Conservation (phyloP, 2,113 vertebrate species). For the Tachysurus fulvidraco region DNA sequence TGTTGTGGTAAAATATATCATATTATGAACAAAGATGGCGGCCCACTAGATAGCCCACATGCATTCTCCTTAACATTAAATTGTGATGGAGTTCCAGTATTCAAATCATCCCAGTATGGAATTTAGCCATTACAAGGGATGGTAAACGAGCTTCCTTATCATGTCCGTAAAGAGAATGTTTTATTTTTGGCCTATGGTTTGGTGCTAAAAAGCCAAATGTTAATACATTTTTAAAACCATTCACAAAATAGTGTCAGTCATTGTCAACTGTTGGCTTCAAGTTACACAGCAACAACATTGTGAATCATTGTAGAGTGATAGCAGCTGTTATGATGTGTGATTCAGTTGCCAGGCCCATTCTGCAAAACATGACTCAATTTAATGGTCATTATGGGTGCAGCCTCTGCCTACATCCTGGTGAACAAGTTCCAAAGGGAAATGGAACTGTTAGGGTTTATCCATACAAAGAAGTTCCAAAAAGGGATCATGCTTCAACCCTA, state of each 20-base stretch:
- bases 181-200: constrained; percentile 51
- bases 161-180: not conserved
- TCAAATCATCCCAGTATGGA: constrained; percentile 38
- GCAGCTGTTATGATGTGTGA: not conserved
- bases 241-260: constrained; percentile 31
- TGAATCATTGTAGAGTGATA: not conserved
- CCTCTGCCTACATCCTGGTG: constrained; percentile 48
- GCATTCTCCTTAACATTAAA: constrained; percentile 39
- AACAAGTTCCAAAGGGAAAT: constrained; percentile 42
- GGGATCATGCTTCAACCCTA: constrained; percentile 43
- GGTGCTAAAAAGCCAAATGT: constrained; percentile 39
- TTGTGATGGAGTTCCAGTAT: not conserved
- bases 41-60: constrained; percentile 44
- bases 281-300: constrained; percentile 33
- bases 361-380: constrained; percentile 26
- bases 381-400: constrained; percentile 47
- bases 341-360: not conserved
- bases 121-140: constrained; percentile 45
- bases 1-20: constrained; percentile 1
- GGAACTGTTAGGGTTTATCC: constrained; percentile 40
- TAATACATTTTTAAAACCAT: not conserved
- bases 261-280: constrained; percentile 42
- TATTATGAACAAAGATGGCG: constrained; percentile 44
- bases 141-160: not conserved
- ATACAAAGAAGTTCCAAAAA: constrained; percentile 49